phyloP scores from a whole-genome alignment of 2,113 vertebrate genomes.

The Chelonoidis abingdonii region DNA sequence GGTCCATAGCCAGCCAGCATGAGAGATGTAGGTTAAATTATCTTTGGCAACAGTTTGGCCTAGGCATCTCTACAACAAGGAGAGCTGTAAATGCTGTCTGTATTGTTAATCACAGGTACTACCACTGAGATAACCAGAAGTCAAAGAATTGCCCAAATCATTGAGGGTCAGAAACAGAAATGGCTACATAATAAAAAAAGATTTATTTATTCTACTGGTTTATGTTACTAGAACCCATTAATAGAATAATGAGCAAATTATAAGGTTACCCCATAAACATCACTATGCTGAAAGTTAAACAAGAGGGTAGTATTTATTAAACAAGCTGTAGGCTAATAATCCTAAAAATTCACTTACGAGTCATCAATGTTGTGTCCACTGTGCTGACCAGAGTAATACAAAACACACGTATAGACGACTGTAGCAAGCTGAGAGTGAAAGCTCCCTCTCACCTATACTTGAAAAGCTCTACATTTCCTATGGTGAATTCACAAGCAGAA shows the following conservation, averaged over 20 bases:
- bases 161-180: slow-evolving; percentile 36
- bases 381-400: neutral
- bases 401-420: neutral
- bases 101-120: slow-evolving; percentile 52
- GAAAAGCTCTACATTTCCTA: neutral
- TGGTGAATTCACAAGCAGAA: neutral
- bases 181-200: slow-evolving; percentile 35
- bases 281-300: neutral
- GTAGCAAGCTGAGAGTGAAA: neutral
- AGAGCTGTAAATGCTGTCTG: slow-evolving; percentile 49
- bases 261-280: neutral
- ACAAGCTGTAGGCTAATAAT: neutral
- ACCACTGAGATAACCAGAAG: slow-evolving; percentile 38
- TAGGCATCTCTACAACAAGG: slow-evolving; percentile 25
- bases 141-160: slow-evolving; percentile 35
- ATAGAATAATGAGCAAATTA: slow-evolving; percentile 27
- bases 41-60: slow-evolving; percentile 48
- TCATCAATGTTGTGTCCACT: neutral
- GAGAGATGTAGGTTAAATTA: neutral
- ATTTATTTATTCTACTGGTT: neutral
- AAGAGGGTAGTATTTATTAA: neutral
- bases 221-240: slow-evolving; percentile 27
- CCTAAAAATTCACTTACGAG: neutral
- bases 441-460: neutral
- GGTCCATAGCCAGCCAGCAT: neutral